These are phyloP conservation scores for Leptogaster cylindrica DNA, from an alignment of 2,888 invertebrate species.

Conservation along the genomic window DNA sequence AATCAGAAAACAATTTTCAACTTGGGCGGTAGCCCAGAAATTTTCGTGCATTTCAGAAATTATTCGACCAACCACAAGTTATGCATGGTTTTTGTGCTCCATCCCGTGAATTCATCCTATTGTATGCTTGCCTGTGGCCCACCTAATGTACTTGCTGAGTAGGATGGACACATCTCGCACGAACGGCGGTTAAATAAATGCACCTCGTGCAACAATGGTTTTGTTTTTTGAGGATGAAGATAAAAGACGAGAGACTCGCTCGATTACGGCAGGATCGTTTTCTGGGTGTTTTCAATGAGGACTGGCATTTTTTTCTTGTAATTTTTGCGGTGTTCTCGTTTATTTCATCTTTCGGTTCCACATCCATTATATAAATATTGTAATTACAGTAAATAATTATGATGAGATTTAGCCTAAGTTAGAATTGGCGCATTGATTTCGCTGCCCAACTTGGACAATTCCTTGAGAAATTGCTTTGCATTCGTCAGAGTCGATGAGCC, in stretches of 20 bases:
- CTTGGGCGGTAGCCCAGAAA: slow-evolving; percentile 48
- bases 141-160: slow-evolving; percentile 39
- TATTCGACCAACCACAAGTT: slow-evolving; percentile 40
- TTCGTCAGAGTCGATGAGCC: slow-evolving; percentile 94
- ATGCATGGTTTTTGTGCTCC: slow-evolving; percentile 19
- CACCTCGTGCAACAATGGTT: slow-evolving; percentile 23
- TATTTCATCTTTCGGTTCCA: neutral
- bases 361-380: slow-evolving; percentile 18
- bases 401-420: slow-evolving; percentile 54
- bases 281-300: neutral
- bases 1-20: slow-evolving; percentile 47
- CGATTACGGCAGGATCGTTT: slow-evolving; percentile 11
- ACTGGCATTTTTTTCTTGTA: neutral
- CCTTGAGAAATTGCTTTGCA: slow-evolving; percentile 92
- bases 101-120: neutral
- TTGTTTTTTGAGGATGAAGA: neutral
- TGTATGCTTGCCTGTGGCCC: slow-evolving; percentile 36
- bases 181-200: slow-evolving; percentile 41
- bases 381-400: slow-evolving; percentile 16
- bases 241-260: slow-evolving; percentile 5
- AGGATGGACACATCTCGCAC: slow-evolving; percentile 45
- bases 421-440: slow-evolving; percentile 65
- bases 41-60: slow-evolving; percentile 46
- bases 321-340: slow-evolving; percentile 2
- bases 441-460: slow-evolving; percentile 80